Evolutionary conservation across 2,888 invertebrate genomes (phyloP).

Genomic region (Cheilosia vulpina): DNA sequence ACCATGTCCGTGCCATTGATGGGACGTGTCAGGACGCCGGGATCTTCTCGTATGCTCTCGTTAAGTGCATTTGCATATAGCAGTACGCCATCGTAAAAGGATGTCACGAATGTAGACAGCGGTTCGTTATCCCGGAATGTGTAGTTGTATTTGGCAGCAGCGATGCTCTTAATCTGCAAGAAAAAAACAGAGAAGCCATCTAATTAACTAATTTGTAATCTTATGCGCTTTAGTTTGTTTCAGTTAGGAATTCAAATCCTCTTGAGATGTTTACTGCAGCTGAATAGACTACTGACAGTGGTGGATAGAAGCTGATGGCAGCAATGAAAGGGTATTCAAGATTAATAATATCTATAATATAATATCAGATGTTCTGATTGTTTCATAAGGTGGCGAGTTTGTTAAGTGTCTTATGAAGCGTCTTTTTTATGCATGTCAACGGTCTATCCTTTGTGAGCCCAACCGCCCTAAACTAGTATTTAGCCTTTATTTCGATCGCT

Average conservation of each 20-base stretch:
- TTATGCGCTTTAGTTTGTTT: neutral
- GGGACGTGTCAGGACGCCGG: conserved; percentile 84
- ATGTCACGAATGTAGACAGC: conserved; percentile 96
- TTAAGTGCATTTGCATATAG: conserved; percentile 96
- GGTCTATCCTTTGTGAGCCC: too few species aligned
- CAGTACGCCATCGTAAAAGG: conserved; percentile 98
- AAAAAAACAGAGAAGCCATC: neutral
- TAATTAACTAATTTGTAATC: conserved; percentile 28
- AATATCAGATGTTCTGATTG: too few species aligned
- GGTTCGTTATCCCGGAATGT: conserved; percentile 90
- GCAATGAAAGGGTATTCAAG: too few species aligned
- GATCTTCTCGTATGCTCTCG: conserved; percentile 88
- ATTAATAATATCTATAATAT: too few species aligned
- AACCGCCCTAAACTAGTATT: too few species aligned
- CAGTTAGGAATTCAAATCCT: neutral
- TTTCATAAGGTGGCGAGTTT: too few species aligned
- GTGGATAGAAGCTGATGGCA: too few species aligned
- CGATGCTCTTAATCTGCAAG: conserved; percentile 87
- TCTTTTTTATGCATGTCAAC: too few species aligned
- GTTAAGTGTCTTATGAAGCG: too few species aligned
- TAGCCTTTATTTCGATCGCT: too few species aligned
- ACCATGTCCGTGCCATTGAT: conserved; percentile 90
- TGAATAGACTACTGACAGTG: too few species aligned
- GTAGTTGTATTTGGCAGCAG: conserved; percentile 88
- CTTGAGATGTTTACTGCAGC: too few species aligned